Evolutionary conservation across 1,140 invertebrate species (phyloP), one percentile per base, ranked within the genome.

Genomic region (Oncopeltus fasciatus): DNA sequence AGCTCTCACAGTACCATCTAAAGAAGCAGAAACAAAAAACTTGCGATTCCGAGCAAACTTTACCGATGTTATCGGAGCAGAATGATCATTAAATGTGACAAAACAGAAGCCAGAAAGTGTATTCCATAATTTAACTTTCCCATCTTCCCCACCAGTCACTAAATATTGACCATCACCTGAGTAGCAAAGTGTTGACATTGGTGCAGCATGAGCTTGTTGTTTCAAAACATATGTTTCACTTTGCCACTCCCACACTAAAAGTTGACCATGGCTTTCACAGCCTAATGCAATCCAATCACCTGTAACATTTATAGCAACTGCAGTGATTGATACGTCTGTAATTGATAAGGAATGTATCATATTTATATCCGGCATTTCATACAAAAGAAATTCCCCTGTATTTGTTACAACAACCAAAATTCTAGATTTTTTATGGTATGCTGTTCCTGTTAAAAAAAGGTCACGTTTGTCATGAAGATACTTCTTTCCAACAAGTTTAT

Each of bases 241-340:
- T 74, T 96, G 93, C 95, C 95, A 98, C 76, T 98, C 95, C 94
- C 95, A 98, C 8, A 98, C 94, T 14, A 98, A 73, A 20, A 99
- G 73, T 71, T 98, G 93, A 0, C 93, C 94, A 1, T 88, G 76
- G 43, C 83, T 82, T 0, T 83, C 78, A 70, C 90, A 93, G 0
- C 88, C 93, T 26, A 96, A 71, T 0, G 90, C 94, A 57, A 99
- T 86, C 95, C 95, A 98, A 72, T 98, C 94, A 0, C 95, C 95
- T 18, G 83, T 86, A 11, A 74, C 73, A 70, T 97, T 98, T 38
- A 98, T 79, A 0, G 83, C 73, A 1, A 95, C 82, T 0, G 88
- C 81, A 21, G 85, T 83, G 53, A 98, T 88, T 60, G 77, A 74
- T 68, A 92, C 83, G 44, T 92, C 82, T 1, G 86, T 86, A 67